A percentile compares a stretch with the other conserved stretches of the same genome.
These are phyloP conservation scores for Brachyrhaphis roseni DNA, from an alignment of 2,797 vertebrate genomes.

Conservation along the genomic window DNA sequence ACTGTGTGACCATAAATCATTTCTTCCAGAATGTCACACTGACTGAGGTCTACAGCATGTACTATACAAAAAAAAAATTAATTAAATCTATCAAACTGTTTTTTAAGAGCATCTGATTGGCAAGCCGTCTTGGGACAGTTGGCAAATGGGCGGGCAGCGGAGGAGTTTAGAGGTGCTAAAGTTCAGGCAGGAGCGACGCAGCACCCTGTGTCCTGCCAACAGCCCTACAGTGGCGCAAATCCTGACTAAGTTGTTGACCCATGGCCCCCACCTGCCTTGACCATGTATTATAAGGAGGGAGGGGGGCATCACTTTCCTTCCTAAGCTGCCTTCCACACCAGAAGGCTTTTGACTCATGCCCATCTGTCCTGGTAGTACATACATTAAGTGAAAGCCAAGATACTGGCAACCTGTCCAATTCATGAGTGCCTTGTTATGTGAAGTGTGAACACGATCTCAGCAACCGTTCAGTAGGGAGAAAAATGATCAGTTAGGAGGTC, in stretches of 20 bases:
- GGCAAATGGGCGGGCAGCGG: slow-evolving; percentile 84
- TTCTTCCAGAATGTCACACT: slow-evolving; percentile 38
- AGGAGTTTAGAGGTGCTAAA: slow-evolving; percentile 86
- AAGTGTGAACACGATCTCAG: slow-evolving; percentile 57
- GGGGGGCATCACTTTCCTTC: slow-evolving; percentile 61
- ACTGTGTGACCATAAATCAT: slow-evolving; percentile 33
- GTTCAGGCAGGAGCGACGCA: slow-evolving; percentile 81
- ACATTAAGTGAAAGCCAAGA: slow-evolving; percentile 77
- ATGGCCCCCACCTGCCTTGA: slow-evolving; percentile 81
- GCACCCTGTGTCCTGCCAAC: slow-evolving; percentile 81
- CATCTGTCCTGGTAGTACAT: slow-evolving; percentile 83
- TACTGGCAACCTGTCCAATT: slow-evolving; percentile 69
- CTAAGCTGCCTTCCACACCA: slow-evolving; percentile 75
- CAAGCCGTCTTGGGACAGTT: slow-evolving; percentile 84
- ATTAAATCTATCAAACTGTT: slow-evolving; percentile 68
- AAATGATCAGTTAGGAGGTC: slow-evolving; percentile 12
- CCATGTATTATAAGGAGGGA: slow-evolving; percentile 67
- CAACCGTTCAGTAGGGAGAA: slow-evolving; percentile 33
- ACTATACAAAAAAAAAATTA: slow-evolving; percentile 60
- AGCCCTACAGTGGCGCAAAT: slow-evolving; percentile 75
- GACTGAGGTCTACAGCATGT: slow-evolving; percentile 55
- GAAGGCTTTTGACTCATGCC: slow-evolving; percentile 87
- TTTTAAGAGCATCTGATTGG: slow-evolving; percentile 81
- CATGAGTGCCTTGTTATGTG: slow-evolving; percentile 51
- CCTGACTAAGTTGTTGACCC: slow-evolving; percentile 84